Evolutionary conservation across 2,113 vertebrate genomes (phyloP).

Genomic region (Erpornis zantholeuca): DNA sequence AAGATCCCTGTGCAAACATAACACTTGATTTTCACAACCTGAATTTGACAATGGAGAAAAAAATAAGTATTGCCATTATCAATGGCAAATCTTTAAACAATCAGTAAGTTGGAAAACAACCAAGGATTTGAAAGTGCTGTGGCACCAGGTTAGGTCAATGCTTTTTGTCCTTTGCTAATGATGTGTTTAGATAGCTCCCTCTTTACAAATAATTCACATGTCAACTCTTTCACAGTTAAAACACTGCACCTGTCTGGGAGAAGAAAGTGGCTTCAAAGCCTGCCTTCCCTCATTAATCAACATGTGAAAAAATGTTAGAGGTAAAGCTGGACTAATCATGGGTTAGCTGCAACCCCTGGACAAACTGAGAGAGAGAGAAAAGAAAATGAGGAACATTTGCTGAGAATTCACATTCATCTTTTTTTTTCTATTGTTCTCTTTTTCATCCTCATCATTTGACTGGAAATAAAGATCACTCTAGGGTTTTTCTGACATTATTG

Average conservation of each 20-base stretch:
- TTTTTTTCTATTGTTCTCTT: background rate
- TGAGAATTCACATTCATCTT: background rate
- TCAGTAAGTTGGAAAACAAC: constrained; percentile 30
- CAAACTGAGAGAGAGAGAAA: background rate
- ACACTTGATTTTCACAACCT: background rate
- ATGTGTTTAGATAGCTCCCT: constrained; percentile 56
- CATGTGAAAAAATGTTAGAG: constrained; percentile 26
- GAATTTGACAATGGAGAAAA: background rate
- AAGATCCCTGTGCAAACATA: background rate
- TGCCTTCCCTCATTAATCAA: constrained; percentile 66
- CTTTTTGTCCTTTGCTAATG: constrained; percentile 54
- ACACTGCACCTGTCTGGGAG: constrained; percentile 73
- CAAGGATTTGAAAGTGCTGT: constrained; percentile 36
- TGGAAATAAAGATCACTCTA: background rate
- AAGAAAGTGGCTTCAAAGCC: constrained; percentile 75
- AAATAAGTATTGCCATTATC: background rate
- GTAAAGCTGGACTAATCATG: constrained; percentile 9
- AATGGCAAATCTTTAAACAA: constrained; percentile 6
- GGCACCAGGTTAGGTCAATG: constrained; percentile 60
- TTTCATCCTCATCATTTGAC: background rate
- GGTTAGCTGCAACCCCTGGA: background rate
- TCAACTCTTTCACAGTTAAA: constrained; percentile 77
- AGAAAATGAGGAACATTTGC: constrained; percentile 13
- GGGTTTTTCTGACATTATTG: background rate
- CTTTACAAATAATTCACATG: constrained; percentile 75